Evolutionary conservation across 2,888 invertebrate species (phyloP), one percentile per base, ranked within the genome.

Genomic region (Neoaliturus tenellus): DNA sequence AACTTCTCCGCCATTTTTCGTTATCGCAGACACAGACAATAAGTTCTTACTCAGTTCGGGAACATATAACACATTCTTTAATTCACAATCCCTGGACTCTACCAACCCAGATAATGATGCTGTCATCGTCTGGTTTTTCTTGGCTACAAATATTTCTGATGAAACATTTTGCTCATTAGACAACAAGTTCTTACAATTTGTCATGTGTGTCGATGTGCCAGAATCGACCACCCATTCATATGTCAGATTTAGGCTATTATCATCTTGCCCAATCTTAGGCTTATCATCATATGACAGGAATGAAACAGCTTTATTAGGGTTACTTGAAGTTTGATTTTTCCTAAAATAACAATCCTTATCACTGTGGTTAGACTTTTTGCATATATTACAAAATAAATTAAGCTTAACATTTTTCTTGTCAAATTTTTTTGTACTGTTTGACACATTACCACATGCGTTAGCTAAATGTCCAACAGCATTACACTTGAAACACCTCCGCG

Each of bases 21-120:
- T 83, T 25, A 85, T 83, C n/a, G 51, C 75, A 62, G 23, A 58
- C 8, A 83, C 84, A 84, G 41, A 67, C n/a, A n/a, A n/a, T n/a
- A n/a, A n/a, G n/a, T 84, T 84, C 62, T 67, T 82, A 48, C 48
- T 55, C 31, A 83, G 39, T 4, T 84, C 71, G 31, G 81, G 81
- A 44, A 84, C 84, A 73, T 73, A 82, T 35, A 71, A 69, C n/a
- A 84, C 84, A 44, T 84, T 20, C 31, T 48, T 81, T 12, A 82
- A 31, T 14, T 51, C 48, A 78, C 44, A 44, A 12, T 44, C 69
- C 55, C 20, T 8, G 71, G 17, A 33, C 51, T 35, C 1, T 82
- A 44, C 31, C 10, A 35, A 17, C 35, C 73, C 6, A 25, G 39
- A 3, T 28, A 44, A 69, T 25, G 3, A 71, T 3, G 82, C 67